Conservation (phyloP, 2,113 vertebrate species). For the Tetrao urogallus region DNA sequence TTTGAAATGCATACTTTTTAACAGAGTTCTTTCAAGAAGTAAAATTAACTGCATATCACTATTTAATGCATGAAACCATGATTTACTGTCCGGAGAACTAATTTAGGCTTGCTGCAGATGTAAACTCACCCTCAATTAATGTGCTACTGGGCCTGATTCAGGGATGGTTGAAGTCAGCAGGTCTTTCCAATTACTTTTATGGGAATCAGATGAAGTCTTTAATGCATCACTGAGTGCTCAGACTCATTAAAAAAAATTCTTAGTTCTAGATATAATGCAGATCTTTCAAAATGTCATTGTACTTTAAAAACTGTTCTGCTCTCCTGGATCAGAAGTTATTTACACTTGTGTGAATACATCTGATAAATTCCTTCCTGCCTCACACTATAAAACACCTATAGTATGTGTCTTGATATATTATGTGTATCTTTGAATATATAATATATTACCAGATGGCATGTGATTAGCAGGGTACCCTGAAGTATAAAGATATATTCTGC, state of each 20-base stretch:
- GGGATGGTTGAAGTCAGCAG: slow-evolving; percentile 37
- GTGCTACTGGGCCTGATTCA: slow-evolving; percentile 26
- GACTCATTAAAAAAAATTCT: slow-evolving; percentile 38
- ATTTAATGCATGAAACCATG: slow-evolving; percentile 1
- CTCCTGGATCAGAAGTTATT: slow-evolving; percentile 66
- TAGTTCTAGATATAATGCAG: slow-evolving; percentile 47
- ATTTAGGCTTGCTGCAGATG: slow-evolving; percentile 27
- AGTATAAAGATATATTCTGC: slow-evolving; percentile 54
- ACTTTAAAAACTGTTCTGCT: slow-evolving; percentile 64
- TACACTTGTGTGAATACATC: slow-evolving; percentile 60
- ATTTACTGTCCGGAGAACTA: slow-evolving; percentile 42
- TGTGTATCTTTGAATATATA: slow-evolving; percentile 66
- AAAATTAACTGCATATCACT: slow-evolving; percentile 6
- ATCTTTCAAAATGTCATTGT: slow-evolving; percentile 69
- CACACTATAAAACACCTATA: slow-evolving; percentile 45
- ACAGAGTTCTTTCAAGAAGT: background rate
- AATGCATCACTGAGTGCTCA: slow-evolving; percentile 43
- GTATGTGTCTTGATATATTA: slow-evolving; percentile 66
- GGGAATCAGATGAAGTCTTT: slow-evolving; percentile 60
- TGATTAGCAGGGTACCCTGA: slow-evolving; percentile 56
- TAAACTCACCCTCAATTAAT: slow-evolving; percentile 38
- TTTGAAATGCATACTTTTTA: slow-evolving; percentile 1
- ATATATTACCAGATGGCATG: slow-evolving; percentile 63
- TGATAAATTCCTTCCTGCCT: slow-evolving; percentile 52
- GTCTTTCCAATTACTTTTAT: slow-evolving; percentile 64